phyloP scores from a whole-genome alignment of 2,113 vertebrate genomes.

The Scomber japonicus region DNA sequence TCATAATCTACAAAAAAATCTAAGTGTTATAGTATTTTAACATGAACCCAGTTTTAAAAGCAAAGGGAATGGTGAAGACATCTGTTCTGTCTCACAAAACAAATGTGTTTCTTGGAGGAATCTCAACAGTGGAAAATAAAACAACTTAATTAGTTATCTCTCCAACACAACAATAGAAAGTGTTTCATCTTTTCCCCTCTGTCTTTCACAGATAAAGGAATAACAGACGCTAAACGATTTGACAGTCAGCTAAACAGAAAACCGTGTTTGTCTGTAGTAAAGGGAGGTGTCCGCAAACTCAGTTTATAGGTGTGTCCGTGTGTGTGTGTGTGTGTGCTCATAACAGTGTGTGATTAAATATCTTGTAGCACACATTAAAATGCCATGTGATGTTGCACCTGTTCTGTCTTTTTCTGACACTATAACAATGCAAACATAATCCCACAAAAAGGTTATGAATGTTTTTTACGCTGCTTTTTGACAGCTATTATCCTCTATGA shows the following conservation, averaged over 20 bases:
- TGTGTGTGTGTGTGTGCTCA: no score
- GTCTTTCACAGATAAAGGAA: slow-evolving; percentile 53
- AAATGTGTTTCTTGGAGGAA: slow-evolving; percentile 23
- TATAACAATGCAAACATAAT: background rate
- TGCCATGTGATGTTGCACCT: background rate
- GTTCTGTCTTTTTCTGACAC: no score
- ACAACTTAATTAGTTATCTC: slow-evolving; percentile 29
- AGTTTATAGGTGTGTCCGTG: background rate
- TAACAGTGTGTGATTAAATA: slow-evolving; percentile 2
- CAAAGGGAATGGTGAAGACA: background rate
- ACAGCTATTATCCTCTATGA: background rate
- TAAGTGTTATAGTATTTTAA: background rate
- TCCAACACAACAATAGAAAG: slow-evolving; percentile 29
- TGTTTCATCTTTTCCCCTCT: slow-evolving; percentile 50
- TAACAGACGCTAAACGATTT: slow-evolving; percentile 45
- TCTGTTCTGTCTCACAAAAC: slow-evolving; percentile 2
- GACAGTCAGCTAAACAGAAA: slow-evolving; percentile 34
- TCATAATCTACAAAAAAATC: background rate
- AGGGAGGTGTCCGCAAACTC: slow-evolving; percentile 20
- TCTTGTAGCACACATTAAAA: background rate
- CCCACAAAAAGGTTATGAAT: background rate
- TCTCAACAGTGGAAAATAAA: slow-evolving; percentile 41
- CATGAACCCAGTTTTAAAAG: background rate
- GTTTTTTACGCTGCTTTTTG: background rate
- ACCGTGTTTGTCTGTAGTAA: slow-evolving; percentile 26